A percentile compares a stretch with the other conserved stretches of the same genome.
Evolutionary conservation across 2,888 invertebrate genomes (phyloP).

Genomic region (Eledona agricola): DNA sequence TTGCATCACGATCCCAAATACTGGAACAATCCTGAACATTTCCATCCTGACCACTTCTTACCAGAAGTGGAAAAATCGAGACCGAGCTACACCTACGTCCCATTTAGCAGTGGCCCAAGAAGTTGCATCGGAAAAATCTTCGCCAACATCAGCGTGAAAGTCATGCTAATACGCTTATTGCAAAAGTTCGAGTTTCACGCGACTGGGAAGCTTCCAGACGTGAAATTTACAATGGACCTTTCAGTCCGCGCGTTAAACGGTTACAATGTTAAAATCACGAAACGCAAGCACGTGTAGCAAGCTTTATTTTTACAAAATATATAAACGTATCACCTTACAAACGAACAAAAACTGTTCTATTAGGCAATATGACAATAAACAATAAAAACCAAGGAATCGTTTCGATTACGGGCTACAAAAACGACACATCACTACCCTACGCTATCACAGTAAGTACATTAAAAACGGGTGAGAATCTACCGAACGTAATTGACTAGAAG

Average conservation of each 20-base stretch:
- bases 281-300: slow-evolving; percentile 7
- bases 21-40: slow-evolving; percentile 23
- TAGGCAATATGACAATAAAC: too few species aligned
- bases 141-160: slow-evolving; percentile 46
- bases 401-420: slow-evolving; percentile 9
- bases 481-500: slow-evolving; percentile 23
- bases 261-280: slow-evolving; percentile 47
- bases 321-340: slow-evolving; percentile 4
- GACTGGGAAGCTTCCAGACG: slow-evolving; percentile 52
- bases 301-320: slow-evolving; percentile 20
- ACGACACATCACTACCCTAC: slow-evolving; percentile 18
- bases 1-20: slow-evolving; percentile 52
- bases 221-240: slow-evolving; percentile 49
- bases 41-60: slow-evolving; percentile 6
- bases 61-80: not conserved
- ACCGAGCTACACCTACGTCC: not conserved
- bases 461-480: slow-evolving; percentile 10
- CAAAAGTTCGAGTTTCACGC: slow-evolving; percentile 50
- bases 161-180: slow-evolving; percentile 48
- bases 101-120: slow-evolving; percentile 4
- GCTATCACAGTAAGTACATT: slow-evolving; percentile 31
- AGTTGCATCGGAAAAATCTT: slow-evolving; percentile 45
- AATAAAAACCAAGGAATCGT: slow-evolving; percentile 6
- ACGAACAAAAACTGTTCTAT: too few species aligned
- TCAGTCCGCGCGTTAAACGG: slow-evolving; percentile 49